These are phyloP conservation scores for Sciurus niger DNA, from an alignment of 2,113 vertebrate species.

Conservation along the genomic window DNA sequence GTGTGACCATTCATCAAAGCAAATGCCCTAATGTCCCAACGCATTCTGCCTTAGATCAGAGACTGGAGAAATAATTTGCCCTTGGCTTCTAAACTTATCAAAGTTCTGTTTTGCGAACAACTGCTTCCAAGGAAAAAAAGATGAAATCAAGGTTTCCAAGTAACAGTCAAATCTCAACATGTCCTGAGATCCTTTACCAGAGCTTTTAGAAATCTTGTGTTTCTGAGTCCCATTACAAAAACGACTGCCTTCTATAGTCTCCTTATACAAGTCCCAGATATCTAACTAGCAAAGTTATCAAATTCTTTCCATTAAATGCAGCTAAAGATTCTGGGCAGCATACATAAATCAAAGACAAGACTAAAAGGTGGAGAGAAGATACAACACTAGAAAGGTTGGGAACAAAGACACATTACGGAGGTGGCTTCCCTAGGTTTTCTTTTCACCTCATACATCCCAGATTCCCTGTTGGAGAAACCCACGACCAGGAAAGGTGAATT, in stretches of 20 bases:
- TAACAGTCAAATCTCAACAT: neutral
- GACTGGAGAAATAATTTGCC: neutral
- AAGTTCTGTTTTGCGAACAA: neutral
- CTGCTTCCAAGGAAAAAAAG: neutral
- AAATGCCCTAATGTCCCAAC: neutral
- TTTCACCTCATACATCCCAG: neutral
- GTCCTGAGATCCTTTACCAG: neutral
- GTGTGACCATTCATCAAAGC: neutral
- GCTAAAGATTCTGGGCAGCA: neutral
- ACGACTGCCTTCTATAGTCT: neutral
- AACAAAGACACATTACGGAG: neutral
- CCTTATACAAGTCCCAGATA: neutral
- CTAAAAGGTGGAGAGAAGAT: neutral
- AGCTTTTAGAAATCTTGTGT: neutral
- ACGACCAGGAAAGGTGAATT: neutral
- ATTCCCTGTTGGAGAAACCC: neutral
- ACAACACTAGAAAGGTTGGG: neutral
- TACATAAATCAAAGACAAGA: neutral
- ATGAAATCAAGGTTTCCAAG: slow-evolving; percentile 1
- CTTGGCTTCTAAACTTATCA: neutral
- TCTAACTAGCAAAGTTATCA: neutral
- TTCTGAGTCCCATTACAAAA: neutral
- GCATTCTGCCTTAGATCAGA: neutral
- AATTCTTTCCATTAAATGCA: neutral
- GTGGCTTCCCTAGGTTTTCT: neutral